Base-by-base conservation (phyloP, 92 coral and sea anemone genomes). In the Pocillopora meandrina region DNA sequence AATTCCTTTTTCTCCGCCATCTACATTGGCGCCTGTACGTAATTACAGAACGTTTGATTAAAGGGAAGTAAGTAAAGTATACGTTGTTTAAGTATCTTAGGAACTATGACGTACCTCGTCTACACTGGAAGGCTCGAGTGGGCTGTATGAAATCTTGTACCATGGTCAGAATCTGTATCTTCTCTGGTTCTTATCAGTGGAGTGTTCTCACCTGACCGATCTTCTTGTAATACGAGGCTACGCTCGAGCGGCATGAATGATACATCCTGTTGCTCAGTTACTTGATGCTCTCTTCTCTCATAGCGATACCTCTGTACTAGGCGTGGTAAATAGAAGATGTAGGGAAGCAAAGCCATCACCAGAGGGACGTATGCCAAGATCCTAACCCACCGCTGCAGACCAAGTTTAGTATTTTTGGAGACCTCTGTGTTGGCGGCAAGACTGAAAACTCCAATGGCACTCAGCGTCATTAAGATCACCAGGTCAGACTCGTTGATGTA, bases 361-460 rank as follows among this genome's bases (percentile, higher is more conserved):
- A 74, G 16, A 49, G 78, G 78, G 35, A 56, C 61, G 34, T 55
- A 74, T 16, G 78, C 78, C 78, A 74, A 57, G 10, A 74, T 57
- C 61, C 19, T 23, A 2, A 74, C 78, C 56, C 1, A n/a, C 78
- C 2, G 4, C 14, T 2, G 15, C 13, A 74, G 36, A 10, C 61
- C 62, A 20, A 10, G 13, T 55, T 10, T 12, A 10, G 62, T 57
- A 74, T 11, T 21, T n/a, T 74, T 2, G 10, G 63, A 55, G 23
- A 74, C 63, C 21, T 21, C 42, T 2, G 11, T 20, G 63, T 47
- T 26, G 61, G 35, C 20, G 18, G 78, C 64, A n/a, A 35, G 20
- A 56, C 78, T 74, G 16, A 74, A 17, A n/a, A 74, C 78, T n/a
- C 33, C 78, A 57, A 74, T 74, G 36, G 63, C 61, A 12, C 35